Base-by-base conservation (phyloP, 35 echinoderm and acorn worm species). In the Antedon bifida region DNA sequence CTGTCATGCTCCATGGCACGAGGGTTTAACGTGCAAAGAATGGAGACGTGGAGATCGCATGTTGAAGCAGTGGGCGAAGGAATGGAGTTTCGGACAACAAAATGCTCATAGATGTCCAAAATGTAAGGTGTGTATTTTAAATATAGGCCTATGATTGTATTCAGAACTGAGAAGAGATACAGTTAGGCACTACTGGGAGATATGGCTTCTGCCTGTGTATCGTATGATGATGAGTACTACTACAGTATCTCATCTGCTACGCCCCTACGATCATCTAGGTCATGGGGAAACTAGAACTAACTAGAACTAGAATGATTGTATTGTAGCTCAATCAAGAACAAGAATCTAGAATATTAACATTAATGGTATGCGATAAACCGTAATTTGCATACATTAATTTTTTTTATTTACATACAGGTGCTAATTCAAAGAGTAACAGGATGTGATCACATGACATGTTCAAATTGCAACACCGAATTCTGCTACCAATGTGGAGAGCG, bases 391-490 rank as follows among this genome's bases (percentile, higher is more conserved):
- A 30, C 0, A 42, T 44, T 8, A 39, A 0, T 64, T 14, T 3
- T 3, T 32, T 31, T 46, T 77, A 55, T 33, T 13, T 83, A 29
- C 19, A 14, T 81, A 13, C 44, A 89, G 87, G 87, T 89, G 38
- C 83, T 77, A 32, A 89, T 89, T 31, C 87, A 89, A 34, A 82
- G 87, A 78, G 74, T 34, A 5, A 76, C 81, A 33, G 87, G 87
- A 0, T 89, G 87, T 55, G 87, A 89, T 83, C 81, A 84, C 87
- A 89, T 89, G 87, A 89, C 87, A 0, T 89, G 87, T 46, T 77
- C 34, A 32, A 74, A 44, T 32, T 89, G 87, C 36, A 46, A 74
- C 10, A 89, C 87, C 8, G 81, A 82, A 30, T 89, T 89, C 28
- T 89, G 87, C 32, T 89, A 89, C 75, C 81, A 76, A 10, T 89